Conservation (phyloP, 2,888 invertebrate genomes). For the Drosophila nr. medialis region DNA sequence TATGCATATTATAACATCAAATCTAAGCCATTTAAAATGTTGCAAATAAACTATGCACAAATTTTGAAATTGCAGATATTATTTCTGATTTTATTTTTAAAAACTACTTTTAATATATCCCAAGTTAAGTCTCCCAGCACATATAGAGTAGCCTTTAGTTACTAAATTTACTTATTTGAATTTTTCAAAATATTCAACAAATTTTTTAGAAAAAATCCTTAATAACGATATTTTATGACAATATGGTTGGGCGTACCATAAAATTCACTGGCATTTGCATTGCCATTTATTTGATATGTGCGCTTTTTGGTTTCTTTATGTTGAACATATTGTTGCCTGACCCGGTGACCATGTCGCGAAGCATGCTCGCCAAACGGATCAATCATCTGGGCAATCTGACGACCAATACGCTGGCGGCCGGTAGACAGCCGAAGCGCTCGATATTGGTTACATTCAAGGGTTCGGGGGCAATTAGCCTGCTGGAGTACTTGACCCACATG, state of each 20-base stretch:
- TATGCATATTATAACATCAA: slow-evolving; percentile 5
- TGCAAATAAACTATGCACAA: slow-evolving; percentile 42
- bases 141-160: slow-evolving; percentile 10
- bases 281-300: slow-evolving; percentile 52
- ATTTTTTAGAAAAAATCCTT: slow-evolving; percentile 7
- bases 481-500: slow-evolving; percentile 51
- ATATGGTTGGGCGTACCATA: slow-evolving; percentile 49
- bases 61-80: background rate
- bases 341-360: slow-evolving; percentile 46
- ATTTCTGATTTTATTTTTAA: background rate
- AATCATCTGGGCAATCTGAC: slow-evolving; percentile 40
- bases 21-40: slow-evolving; percentile 47
- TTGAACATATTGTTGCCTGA: slow-evolving; percentile 65
- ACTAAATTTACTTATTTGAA: background rate
- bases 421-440: slow-evolving; percentile 57
- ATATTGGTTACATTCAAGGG: slow-evolving; percentile 59
- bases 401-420: slow-evolving; percentile 44
- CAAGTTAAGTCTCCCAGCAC: background rate
- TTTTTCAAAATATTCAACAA: background rate
- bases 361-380: slow-evolving; percentile 27
- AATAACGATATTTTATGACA: background rate
- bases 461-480: slow-evolving; percentile 55
- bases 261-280: slow-evolving; percentile 61
- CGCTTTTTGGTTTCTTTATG: slow-evolving; percentile 53
- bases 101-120: background rate